Evolutionary conservation across 2,797 vertebrate species (phyloP), one percentile per base, ranked within the genome.

Genomic region (Onychomys arenicola): DNA sequence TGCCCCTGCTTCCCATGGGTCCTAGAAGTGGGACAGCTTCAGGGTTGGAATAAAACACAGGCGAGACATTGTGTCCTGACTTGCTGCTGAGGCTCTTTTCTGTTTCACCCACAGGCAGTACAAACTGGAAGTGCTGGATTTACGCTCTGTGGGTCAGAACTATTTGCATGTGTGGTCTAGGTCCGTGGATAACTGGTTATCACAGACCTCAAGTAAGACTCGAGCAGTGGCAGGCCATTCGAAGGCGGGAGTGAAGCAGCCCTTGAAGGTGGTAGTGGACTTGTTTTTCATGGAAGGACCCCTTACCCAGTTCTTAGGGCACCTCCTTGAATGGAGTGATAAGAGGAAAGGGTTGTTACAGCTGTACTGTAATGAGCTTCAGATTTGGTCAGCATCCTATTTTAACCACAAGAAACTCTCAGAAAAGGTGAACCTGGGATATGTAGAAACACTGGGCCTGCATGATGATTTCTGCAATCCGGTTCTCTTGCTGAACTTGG

Each of bases 381-480:
- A 9, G 5, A 46, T 89, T 7, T 4, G 34, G 11, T 5, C 98
- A 98, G 96, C 97, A 52, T 52, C n/a, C n/a, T n/a, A n/a, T n/a
- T n/a, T n/a, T n/a, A n/a, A n/a, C n/a, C n/a, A n/a, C n/a, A n/a
- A n/a, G n/a, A n/a, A n/a, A n/a, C n/a, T n/a, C n/a, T n/a, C n/a
- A n/a, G n/a, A n/a, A n/a, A n/a, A n/a, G n/a, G n/a, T n/a, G n/a
- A n/a, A n/a, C n/a, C n/a, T n/a, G n/a, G n/a, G n/a, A n/a, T n/a
- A n/a, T n/a, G n/a, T n/a, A n/a, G n/a, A n/a, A n/a, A n/a, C n/a
- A n/a, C n/a, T n/a, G n/a, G n/a, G n/a, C n/a, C n/a, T n/a, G n/a
- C n/a, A n/a, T n/a, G n/a, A n/a, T n/a, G n/a, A n/a, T n/a, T n/a
- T n/a, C n/a, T n/a, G n/a, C n/a, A n/a, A n/a, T n/a, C n/a, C n/a